These are phyloP conservation scores for Molossus molossus DNA, from an alignment of 2,797 vertebrate species.

Conservation along the genomic window DNA sequence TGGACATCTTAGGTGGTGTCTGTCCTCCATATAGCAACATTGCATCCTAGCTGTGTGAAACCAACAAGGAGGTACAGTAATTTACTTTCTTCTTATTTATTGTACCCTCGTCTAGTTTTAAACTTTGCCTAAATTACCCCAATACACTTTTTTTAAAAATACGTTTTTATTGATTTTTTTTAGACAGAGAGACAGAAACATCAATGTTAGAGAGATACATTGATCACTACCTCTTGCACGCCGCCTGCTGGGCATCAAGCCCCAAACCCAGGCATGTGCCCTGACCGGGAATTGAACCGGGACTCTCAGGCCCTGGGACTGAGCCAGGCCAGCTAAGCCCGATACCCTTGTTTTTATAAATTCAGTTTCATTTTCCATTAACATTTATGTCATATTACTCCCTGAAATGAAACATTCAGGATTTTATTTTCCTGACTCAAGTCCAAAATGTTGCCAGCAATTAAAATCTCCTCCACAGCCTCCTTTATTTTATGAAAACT, in stretches of 20 bases:
- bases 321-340: no score
- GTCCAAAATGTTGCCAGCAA: neutral
- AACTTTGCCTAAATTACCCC: neutral
- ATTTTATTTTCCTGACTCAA: neutral
- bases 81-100: neutral
- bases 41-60: neutral
- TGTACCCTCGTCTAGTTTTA: neutral
- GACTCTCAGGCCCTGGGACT: no score
- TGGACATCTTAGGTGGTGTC: neutral
- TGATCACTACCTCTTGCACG: no score
- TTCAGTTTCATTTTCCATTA: slow-evolving; percentile 52
- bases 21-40: neutral
- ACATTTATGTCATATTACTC: neutral
- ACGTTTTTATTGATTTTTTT: no score
- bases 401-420: neutral
- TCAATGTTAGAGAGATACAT: no score
- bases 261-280: no score
- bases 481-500: neutral
- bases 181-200: no score
- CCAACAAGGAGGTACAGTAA: neutral
- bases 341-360: slow-evolving; percentile 1
- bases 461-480: neutral
- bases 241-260: no score
- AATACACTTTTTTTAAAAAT: neutral
- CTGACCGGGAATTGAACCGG: no score